phyloP scores from a whole-genome alignment of 2,113 vertebrate genomes.

The Lagenorhynchus albirostris region DNA sequence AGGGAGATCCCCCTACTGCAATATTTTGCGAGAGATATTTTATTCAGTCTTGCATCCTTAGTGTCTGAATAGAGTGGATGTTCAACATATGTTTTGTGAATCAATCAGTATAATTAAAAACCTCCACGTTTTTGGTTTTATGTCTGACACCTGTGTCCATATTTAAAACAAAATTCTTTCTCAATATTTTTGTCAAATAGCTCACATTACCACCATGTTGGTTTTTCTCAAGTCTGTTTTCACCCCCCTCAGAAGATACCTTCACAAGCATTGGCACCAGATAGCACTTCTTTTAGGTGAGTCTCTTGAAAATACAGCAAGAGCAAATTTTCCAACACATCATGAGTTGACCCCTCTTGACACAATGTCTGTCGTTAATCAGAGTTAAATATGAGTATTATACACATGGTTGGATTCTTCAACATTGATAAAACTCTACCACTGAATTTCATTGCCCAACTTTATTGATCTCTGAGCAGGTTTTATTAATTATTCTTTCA shows the following conservation, averaged over 20 bases:
- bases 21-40: slow-evolving; percentile 44
- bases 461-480: neutral
- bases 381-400: slow-evolving; percentile 5
- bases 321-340: neutral
- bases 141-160: neutral
- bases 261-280: neutral
- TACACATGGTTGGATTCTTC: neutral
- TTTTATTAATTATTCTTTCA: slow-evolving; percentile 14
- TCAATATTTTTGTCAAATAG: slow-evolving; percentile 7
- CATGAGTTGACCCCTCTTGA: neutral
- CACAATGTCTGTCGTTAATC: neutral
- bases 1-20: neutral
- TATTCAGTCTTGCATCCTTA: neutral
- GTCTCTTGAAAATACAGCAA: neutral
- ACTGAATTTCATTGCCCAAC: neutral
- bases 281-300: neutral
- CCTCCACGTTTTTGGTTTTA: neutral
- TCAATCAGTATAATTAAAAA: slow-evolving; percentile 41
- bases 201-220: neutral
- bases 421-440: neutral
- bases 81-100: slow-evolving; percentile 38
- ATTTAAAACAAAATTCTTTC: slow-evolving; percentile 35
- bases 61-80: neutral
- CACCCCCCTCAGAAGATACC: neutral
- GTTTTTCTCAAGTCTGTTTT: neutral